Base-by-base conservation (phyloP, 2,113 vertebrate genomes). In the Perca flavescens region DNA sequence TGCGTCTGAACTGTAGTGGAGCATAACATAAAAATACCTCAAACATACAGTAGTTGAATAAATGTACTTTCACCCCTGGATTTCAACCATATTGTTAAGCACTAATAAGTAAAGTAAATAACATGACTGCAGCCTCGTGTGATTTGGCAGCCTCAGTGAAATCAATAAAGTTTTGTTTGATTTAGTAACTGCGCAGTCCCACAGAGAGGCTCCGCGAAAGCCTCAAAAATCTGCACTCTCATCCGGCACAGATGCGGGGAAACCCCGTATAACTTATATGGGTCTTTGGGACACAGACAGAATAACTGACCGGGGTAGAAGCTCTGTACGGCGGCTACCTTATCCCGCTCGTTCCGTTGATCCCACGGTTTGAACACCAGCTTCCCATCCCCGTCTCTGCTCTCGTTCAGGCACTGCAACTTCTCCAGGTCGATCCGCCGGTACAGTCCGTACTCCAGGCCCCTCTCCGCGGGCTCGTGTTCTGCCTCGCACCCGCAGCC, bases 291-390 rank as follows among this genome's bases (percentile, higher is more conserved):
- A 5, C 22, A 3, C 15, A 5, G 7, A 0, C 9, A 0, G 53
- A 2, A 16, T 0, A 1, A 0, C 2, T 17, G 58, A 0, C 65
- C 52, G 57, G 22, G 3, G 1, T 0, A 36, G 15, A 43, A 57
- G 77, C 76, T 71, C 25, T 12, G 16, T 4, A 0, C 12, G 0
- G 14, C 22, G 1, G 31, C 65, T 93, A 99, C 98, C 98, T 96
- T 96, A 13, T 94, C 89, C 58, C 96, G 94, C 63, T 98, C 96
- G 3, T 88, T 90, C 19, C 98, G 96, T 82, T 96, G 94, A 56
- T 99, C 97, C 98, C 98, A 99, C 3, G 98, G 96, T 60, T 98
- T 97, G 93, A 99, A 98, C 72, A 99, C 98, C 54, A 95, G 94
- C 34, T 94, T 97, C 0, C 98, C 98, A 86, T 97, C 97, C 25